Percentiles rank a stretch among this genome's conserved stretches.
Conservation (phyloP, 2,888 invertebrate genomes). For the Helicoverpa assulta region DNA sequence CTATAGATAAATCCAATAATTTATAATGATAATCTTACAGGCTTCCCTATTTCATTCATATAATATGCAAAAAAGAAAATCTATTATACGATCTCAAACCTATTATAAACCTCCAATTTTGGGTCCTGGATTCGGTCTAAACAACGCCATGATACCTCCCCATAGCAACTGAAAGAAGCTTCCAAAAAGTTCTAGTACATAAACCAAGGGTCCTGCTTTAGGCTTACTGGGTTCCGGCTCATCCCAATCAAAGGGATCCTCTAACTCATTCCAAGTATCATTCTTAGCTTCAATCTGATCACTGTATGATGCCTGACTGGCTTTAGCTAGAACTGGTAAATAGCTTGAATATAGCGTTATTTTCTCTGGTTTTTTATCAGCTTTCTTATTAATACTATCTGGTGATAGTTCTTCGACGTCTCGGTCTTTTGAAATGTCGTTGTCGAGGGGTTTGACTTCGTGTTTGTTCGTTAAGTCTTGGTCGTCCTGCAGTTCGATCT, state of each 20-base stretch:
- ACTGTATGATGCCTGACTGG: not conserved
- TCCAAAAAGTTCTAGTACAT: slow-evolving; percentile 78
- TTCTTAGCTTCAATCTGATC: slow-evolving; percentile 29
- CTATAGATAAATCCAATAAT: not conserved
- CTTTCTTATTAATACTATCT: slow-evolving; percentile 70
- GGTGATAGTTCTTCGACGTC: slow-evolving; percentile 82
- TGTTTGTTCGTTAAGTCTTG: slow-evolving; percentile 65
- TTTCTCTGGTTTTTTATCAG: slow-evolving; percentile 83
- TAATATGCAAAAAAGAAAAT: not conserved
- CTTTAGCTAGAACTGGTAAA: slow-evolving; percentile 64
- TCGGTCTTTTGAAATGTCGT: slow-evolving; percentile 72
- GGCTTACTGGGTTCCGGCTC: slow-evolving; percentile 65
- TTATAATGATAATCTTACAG: not conserved
- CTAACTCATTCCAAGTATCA: slow-evolving; percentile 54
- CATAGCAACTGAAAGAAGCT: slow-evolving; percentile 79
- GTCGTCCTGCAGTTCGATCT: slow-evolving; percentile 77
- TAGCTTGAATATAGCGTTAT: slow-evolving; percentile 78
- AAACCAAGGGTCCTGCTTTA: slow-evolving; percentile 72
- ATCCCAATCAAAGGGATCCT: slow-evolving; percentile 69
- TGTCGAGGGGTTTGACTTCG: slow-evolving; percentile 70
- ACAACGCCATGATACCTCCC: slow-evolving; percentile 76
- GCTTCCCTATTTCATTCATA: not conserved
- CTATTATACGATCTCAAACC: not conserved
- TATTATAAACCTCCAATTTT: not conserved
- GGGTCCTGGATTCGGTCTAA: slow-evolving; percentile 62